Base-by-base conservation (phyloP, 64 coral and sea anemone species). In the Actinia equina region DNA sequence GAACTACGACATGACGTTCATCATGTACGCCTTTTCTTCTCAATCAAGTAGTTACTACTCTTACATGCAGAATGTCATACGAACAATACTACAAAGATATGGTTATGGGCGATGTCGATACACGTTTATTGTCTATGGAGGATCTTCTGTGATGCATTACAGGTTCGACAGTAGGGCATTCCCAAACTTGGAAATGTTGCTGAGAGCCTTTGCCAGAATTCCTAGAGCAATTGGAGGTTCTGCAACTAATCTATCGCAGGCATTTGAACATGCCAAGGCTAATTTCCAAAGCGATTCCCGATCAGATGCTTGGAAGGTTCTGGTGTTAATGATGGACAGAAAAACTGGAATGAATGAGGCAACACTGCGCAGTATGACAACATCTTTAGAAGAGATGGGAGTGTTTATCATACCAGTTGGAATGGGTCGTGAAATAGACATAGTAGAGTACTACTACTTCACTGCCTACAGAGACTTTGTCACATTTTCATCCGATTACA, bases 1-100 rank as follows among this genome's bases (percentile, higher is more conserved):
- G 10, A 26, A 87, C 17, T 85, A 85, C n/a, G 90, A 92, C 78
- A 82, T 92, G 44, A 87, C 84, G 37, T 92, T 92, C 79, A 86
- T 69, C 58, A 67, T 92, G n/a, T 87, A 86, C 54, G 76, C 90
- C 3, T 30, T 57, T 4, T 91, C 90, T 2, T 20, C 51, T 82
- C 79, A 77, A 70, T 18, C 85, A 22, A 53, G 58, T 6, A 63
- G 26, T 2, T 69, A 79, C 57, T 92, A 63, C 51, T 17, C 18
- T 8, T 82, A 87, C 41, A 92, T 92, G 90, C 80, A 83, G 59
- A 55, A 15, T 14, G 83, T 85, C 0, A 54, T 92, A 0, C 59
- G 86, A 25, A 60, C 23, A 17, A 82, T 92, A 9, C 45, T 92
- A 12, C n/a, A 92, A 17, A 80, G 58, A 44, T 92, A 92, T 52